phyloP scores from a whole-genome alignment of 2,797 vertebrate species.

The Varecia variegata region DNA sequence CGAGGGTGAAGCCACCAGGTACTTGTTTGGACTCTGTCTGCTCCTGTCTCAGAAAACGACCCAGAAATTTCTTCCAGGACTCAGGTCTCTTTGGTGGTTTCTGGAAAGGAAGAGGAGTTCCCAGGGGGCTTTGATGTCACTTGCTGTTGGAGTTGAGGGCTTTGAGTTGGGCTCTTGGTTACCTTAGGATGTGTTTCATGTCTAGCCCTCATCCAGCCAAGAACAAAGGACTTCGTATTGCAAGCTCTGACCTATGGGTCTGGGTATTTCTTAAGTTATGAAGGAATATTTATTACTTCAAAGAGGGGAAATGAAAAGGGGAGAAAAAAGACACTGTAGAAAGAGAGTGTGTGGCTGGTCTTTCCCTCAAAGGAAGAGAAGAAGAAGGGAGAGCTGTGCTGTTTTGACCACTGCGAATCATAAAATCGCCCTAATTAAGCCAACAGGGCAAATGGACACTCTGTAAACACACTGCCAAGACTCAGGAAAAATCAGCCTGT shows the following conservation, averaged over 20 bases:
- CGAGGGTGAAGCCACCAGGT: slow-evolving; percentile 5
- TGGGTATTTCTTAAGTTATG: slow-evolving; percentile 44
- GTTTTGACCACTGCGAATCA: not conserved
- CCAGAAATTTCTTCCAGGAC: slow-evolving; percentile 31
- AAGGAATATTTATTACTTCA: slow-evolving; percentile 68
- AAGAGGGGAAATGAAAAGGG: slow-evolving; percentile 37
- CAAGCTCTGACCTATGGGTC: slow-evolving; percentile 28
- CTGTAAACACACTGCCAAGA: not conserved
- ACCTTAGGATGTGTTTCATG: slow-evolving; percentile 53
- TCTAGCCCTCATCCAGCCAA: slow-evolving; percentile 21
- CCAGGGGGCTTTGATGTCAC: slow-evolving; percentile 52
- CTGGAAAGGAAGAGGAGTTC: slow-evolving; percentile 47
- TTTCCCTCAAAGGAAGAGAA: slow-evolving; percentile 37
- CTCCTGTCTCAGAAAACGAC: slow-evolving; percentile 52
- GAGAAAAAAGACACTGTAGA: not conserved
- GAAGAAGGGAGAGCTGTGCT: slow-evolving; percentile 27
- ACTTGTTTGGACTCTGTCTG: slow-evolving; percentile 47
- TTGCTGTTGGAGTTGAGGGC: not conserved
- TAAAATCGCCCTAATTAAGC: slow-evolving; percentile 51
- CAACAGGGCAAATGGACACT: slow-evolving; percentile 10
- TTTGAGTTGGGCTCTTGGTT: not conserved
- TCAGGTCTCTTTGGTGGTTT: slow-evolving; percentile 54
- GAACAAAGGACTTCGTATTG: slow-evolving; percentile 23
- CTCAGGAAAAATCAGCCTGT: not conserved
- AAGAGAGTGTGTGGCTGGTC: not conserved